phyloP scores from a whole-genome alignment of 2,797 vertebrate species.

The Sarcophilus harrisii region DNA sequence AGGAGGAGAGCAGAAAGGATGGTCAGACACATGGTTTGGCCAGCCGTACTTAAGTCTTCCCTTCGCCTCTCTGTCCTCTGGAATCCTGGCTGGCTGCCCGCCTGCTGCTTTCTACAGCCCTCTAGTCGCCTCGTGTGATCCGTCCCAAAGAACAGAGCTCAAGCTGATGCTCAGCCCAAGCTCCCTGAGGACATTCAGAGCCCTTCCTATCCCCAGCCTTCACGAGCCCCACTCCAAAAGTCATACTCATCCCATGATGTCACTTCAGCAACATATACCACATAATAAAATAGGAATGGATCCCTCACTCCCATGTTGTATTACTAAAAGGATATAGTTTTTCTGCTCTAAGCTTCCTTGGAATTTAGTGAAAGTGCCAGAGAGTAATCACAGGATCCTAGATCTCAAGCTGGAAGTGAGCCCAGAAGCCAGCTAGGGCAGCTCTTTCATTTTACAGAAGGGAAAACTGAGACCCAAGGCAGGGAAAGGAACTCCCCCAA shows the following conservation, averaged over 20 bases:
- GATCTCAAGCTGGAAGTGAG: not conserved
- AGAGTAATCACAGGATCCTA: not conserved
- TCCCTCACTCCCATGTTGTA: not conserved
- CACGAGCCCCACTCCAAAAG: not conserved
- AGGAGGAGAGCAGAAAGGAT: not conserved
- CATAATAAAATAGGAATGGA: not conserved
- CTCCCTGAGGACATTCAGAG: not conserved
- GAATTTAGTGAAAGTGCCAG: slow-evolving; percentile 21
- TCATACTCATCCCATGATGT: not conserved
- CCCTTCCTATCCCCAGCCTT: not conserved
- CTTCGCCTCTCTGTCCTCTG: not conserved
- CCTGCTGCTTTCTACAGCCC: not conserved
- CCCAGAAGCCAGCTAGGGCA: not conserved
- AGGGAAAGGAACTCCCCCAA: not conserved
- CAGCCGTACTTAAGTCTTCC: too few relatives aligned
- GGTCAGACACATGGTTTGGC: not conserved
- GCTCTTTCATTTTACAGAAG: not conserved
- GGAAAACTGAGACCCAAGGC: not conserved
- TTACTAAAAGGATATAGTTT: slow-evolving; percentile 45
- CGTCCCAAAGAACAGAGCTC: not conserved
- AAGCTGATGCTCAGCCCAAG: too few relatives aligned
- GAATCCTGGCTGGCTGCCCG: not conserved
- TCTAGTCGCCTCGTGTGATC: not conserved
- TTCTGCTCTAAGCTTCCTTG: not conserved
- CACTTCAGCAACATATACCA: not conserved